Base-by-base conservation (phyloP, 92 coral and sea anemone species). In the Porites cylindrica region DNA sequence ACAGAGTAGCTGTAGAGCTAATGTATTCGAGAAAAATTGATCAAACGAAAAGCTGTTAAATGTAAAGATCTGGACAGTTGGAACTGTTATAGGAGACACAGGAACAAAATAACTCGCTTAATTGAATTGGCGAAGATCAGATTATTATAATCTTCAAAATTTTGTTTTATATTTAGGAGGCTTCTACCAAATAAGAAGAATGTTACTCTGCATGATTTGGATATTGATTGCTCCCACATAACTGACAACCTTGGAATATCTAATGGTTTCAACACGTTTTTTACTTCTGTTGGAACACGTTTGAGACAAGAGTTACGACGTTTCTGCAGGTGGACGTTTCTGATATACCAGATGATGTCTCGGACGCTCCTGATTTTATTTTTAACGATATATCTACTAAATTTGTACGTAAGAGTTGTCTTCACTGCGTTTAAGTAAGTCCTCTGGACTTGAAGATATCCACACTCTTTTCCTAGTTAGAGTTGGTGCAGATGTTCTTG, bases 391-490 rank as follows among this genome's bases (percentile, higher is more conserved):
- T 92, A 3, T 17, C 92, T 16, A 70, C 65, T 12, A 64, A 70
- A 17, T 91, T 88, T 92, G 90, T 92, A 66, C 88, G 92, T 73
- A 92, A 23, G 88, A 92, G 73, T 76, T 92, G 7, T 73, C 90
- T 47, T 67, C 85, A 8, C 51, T 88, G 70, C 71, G 65, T 17
- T 78, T 85, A 1, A 88, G 72, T 19, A 92, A 89, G 47, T 91
- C 93, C 26, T 92, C 91, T 52, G 91, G 88, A 62, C 72, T 89
- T 56, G 77, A 89, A 77, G 75, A 76, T 52, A 84, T 80, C 67
- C 92, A 71, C 69, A 20, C 95, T 11, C 88, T 88, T 66, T 38
- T 92, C 13, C 70, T n/a, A n/a, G n/a, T 92, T 17, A 92, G 89
- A 73, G 47, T 47, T 61, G 90, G 89, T 53, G 90, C 95, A 76